These are phyloP conservation scores for Sminthurinus aureus DNA, from an alignment of 2,888 invertebrate genomes.

Conservation along the genomic window DNA sequence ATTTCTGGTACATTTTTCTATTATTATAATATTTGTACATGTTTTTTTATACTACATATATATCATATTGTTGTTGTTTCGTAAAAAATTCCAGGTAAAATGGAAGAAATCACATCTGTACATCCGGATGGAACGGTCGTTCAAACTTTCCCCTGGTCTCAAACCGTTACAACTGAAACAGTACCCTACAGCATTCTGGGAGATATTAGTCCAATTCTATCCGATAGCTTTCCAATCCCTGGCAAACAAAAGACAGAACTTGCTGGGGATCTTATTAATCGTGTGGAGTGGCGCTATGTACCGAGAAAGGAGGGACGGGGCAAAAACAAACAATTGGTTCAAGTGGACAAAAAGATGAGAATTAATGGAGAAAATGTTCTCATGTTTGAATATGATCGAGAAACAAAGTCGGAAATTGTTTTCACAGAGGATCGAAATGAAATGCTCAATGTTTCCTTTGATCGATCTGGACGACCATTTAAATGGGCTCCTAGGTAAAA, in stretches of 20 bases:
- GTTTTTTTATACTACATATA: neutral
- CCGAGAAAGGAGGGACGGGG: slow-evolving; percentile 74
- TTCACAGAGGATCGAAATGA: slow-evolving; percentile 88
- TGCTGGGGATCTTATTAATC: slow-evolving; percentile 87
- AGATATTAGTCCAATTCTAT: slow-evolving; percentile 86
- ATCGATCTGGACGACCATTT: slow-evolving; percentile 77
- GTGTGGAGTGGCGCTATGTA: slow-evolving; percentile 96
- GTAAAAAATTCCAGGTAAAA: slow-evolving; percentile 67
- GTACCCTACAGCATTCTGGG: slow-evolving; percentile 88
- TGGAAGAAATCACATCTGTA: slow-evolving; percentile 81
- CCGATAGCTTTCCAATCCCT: slow-evolving; percentile 89
- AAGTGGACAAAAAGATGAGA: slow-evolving; percentile 83
- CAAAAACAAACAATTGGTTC: slow-evolving; percentile 75
- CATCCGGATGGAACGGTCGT: slow-evolving; percentile 84
- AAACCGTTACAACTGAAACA: slow-evolving; percentile 86
- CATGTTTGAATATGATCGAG: slow-evolving; percentile 89
- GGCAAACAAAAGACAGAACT: slow-evolving; percentile 90
- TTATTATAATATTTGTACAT: neutral
- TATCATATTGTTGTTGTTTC: neutral
- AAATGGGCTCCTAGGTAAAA: slow-evolving; percentile 77
- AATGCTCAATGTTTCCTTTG: slow-evolving; percentile 85
- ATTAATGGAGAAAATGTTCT: slow-evolving; percentile 92
- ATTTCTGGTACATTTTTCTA: neutral
- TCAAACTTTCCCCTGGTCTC: slow-evolving; percentile 84
- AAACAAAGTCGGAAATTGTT: slow-evolving; percentile 83